Percentiles rank a stretch among this genome's conserved stretches.
Evolutionary conservation across 2,888 invertebrate species (phyloP).

Genomic region (Pardosa pseudoannulata): DNA sequence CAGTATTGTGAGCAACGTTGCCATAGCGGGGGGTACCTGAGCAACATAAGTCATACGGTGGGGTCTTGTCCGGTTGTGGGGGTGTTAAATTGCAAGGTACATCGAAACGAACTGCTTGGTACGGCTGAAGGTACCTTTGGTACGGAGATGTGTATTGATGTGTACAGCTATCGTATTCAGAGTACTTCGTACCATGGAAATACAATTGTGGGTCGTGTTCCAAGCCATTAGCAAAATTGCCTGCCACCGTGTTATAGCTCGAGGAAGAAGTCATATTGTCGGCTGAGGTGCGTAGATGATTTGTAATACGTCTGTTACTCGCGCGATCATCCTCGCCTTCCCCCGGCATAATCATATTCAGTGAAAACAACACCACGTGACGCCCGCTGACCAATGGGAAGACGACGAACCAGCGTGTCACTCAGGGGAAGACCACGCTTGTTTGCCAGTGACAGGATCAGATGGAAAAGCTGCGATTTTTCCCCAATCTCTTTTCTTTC

Average conservation of each 20-base stretch:
- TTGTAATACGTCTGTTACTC: conserved; percentile 64
- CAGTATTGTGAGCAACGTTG: conserved; percentile 16
- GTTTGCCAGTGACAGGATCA: conserved; percentile 70
- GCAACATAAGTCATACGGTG: conserved; percentile 44
- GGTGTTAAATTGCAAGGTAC: conserved; percentile 54
- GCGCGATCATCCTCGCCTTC: conserved; percentile 46
- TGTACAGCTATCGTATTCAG: conserved; percentile 34
- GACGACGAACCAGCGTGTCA: conserved; percentile 67
- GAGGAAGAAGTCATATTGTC: conserved; percentile 67
- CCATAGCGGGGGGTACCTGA: conserved; percentile 36
- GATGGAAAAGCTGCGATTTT: conserved; percentile 65
- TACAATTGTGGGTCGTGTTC: conserved; percentile 38
- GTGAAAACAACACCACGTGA: conserved; percentile 72
- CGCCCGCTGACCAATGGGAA: conserved; percentile 51
- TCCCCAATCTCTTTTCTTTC: conserved; percentile 55
- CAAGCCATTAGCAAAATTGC: conserved; percentile 38
- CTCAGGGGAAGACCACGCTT: conserved; percentile 67
- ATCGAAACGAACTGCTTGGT: conserved; percentile 19
- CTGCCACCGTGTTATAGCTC: conserved; percentile 50
- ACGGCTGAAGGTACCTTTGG: conserved; percentile 39
- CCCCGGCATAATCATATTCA: conserved; percentile 68
- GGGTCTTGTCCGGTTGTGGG: conserved; percentile 59
- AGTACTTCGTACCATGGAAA: conserved; percentile 9
- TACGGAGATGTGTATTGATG: conserved; percentile 38
- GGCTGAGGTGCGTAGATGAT: conserved; percentile 55